Percentiles rank a stretch among this genome's conserved stretches.
These are phyloP conservation scores for Hydractinia symbiolongicarpus DNA, from an alignment of 30 jellyfish, hydroid and myxozoan genomes.

Conservation along the genomic window DNA sequence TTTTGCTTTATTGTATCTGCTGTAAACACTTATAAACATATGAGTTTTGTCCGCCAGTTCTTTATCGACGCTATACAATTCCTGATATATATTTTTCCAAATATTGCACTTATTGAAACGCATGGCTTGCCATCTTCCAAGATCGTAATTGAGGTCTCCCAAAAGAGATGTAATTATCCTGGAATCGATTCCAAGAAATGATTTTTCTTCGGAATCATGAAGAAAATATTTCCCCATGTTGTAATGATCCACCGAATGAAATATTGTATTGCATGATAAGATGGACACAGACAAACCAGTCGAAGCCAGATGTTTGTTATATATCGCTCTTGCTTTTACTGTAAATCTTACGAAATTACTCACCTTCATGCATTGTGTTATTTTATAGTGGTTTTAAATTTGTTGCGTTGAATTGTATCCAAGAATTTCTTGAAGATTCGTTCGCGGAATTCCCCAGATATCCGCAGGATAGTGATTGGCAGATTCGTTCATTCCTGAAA, in stretches of 20 bases:
- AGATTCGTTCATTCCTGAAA: conserved; percentile 25
- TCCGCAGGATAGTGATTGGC: conserved; percentile 30
- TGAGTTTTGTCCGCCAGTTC: conserved; percentile 22
- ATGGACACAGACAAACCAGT: conserved; percentile 20
- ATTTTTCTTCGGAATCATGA: conserved; percentile 5
- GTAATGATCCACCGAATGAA: conserved; percentile 27
- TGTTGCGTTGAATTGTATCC: conserved; percentile 19
- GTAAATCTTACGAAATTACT: not conserved
- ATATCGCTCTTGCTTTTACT: not conserved
- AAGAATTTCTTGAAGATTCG: not conserved
- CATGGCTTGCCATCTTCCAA: conserved; percentile 25
- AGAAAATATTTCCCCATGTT: conserved; percentile 14
- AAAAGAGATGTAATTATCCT: conserved; percentile 18
- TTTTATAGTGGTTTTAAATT: conserved; percentile 2
- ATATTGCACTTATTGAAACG: not conserved
- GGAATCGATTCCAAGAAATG: conserved; percentile 17
- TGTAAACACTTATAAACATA: conserved; percentile 15
- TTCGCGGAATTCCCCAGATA: conserved; percentile 24
- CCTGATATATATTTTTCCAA: conserved; percentile 11
- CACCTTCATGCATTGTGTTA: conserved; percentile 1
- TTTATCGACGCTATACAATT: not conserved
- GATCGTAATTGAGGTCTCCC: conserved; percentile 23
- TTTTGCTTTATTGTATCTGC: no score
- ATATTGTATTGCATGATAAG: conserved; percentile 18
- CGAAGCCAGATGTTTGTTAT: not conserved